These are phyloP conservation scores for Choristoneura rosaceana DNA, from an alignment of 2,888 invertebrate genomes.

Conservation along the genomic window DNA sequence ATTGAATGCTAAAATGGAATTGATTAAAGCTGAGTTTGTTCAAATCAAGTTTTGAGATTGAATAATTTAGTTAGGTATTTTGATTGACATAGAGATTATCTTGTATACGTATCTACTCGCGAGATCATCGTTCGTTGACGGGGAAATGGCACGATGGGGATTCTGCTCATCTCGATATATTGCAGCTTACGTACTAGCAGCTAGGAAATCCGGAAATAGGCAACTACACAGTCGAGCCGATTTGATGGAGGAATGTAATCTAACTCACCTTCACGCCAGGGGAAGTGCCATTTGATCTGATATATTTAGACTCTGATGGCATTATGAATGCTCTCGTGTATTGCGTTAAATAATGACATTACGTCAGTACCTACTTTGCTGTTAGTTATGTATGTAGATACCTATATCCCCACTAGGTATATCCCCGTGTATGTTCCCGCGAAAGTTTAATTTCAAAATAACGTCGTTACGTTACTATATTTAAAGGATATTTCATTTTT, in stretches of 20 bases:
- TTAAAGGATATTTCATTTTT: no score
- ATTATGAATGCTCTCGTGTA: constrained; percentile 6
- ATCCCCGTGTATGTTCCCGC: no score
- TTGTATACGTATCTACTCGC: background rate
- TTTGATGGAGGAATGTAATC: constrained; percentile 56
- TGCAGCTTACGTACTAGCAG: background rate
- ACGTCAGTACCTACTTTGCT: background rate
- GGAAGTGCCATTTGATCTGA: constrained; percentile 57
- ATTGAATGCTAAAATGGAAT: background rate
- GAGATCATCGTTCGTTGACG: constrained; percentile 11
- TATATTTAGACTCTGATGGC: constrained; percentile 36
- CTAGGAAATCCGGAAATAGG: constrained; percentile 65
- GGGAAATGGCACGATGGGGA: constrained; percentile 17
- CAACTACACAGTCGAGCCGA: constrained; percentile 65
- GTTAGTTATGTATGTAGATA: background rate
- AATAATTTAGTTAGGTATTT: background rate
- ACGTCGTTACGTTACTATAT: background rate
- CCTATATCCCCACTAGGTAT: no score
- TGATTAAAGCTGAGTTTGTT: background rate
- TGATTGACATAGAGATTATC: constrained; percentile 1
- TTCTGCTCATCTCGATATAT: background rate
- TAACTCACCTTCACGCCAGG: constrained; percentile 52
- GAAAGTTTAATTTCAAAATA: background rate
- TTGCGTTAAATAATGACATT: constrained; percentile 8
- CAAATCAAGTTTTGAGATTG: background rate